Percentiles rank a stretch among this genome's conserved stretches.
phyloP scores from a whole-genome alignment of 1,140 invertebrate species.

The Polyergus mexicanus region DNA sequence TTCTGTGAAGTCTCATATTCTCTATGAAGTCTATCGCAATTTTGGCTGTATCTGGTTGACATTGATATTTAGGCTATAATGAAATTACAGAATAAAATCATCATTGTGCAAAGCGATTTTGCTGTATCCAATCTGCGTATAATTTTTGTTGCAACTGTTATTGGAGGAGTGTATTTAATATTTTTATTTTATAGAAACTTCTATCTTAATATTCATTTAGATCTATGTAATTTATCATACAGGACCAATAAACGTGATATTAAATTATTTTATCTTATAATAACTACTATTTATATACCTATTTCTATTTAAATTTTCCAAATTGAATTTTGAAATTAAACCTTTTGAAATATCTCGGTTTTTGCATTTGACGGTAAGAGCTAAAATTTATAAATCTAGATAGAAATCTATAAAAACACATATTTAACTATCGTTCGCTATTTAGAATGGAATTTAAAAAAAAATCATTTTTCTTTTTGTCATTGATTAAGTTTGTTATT shows the following conservation, averaged over 20 bases:
- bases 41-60: neutral
- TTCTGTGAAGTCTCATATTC: constrained; percentile 13
- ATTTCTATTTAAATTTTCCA: neutral
- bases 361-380: neutral
- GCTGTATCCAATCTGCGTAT: neutral
- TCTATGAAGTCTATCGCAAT: neutral
- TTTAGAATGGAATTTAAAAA: neutral
- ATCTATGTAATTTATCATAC: constrained; percentile 41
- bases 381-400: neutral
- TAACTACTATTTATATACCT: neutral
- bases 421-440: neutral
- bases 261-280: neutral
- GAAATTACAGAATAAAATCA: neutral
- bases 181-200: constrained; percentile 14
- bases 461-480: neutral
- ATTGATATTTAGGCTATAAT: neutral
- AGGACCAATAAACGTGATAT: constrained; percentile 70
- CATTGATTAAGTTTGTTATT: neutral
- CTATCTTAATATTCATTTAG: constrained; percentile 29
- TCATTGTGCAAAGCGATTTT: constrained; percentile 9
- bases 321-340: neutral
- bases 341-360: neutral
- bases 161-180: constrained; percentile 3
- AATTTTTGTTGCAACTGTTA: neutral
- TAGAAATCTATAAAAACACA: neutral